These are phyloP conservation scores for Palythoa grandis DNA, from an alignment of 92 coral and sea anemone genomes.

Conservation along the genomic window DNA sequence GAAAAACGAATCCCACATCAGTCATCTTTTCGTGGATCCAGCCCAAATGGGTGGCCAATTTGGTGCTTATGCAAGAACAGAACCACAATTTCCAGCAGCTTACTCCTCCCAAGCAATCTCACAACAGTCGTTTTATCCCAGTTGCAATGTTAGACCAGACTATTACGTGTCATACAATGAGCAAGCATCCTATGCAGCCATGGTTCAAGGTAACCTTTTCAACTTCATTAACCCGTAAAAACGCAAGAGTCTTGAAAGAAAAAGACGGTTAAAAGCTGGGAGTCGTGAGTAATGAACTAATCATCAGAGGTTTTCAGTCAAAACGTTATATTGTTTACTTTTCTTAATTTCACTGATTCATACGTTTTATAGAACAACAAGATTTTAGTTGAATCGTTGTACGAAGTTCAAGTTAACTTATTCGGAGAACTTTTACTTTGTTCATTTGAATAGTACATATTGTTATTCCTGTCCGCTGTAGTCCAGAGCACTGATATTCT, in stretches of 20 bases:
- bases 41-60: conserved; percentile 15
- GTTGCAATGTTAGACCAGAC: conserved; percentile 23
- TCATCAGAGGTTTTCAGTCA: neutral
- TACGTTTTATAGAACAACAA: too few species aligned
- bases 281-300: neutral
- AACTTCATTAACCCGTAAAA: neutral
- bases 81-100: neutral
- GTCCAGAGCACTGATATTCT: too few species aligned
- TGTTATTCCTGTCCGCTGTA: too few species aligned
- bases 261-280: neutral
- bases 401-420: too few species aligned
- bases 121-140: conserved; percentile 2
- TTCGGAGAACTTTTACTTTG: too few species aligned
- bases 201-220: conserved; percentile 1
- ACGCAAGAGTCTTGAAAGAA: neutral
- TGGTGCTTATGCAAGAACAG: conserved; percentile 14
- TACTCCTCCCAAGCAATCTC: conserved; percentile 28
- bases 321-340: too few species aligned
- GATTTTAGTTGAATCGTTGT: too few species aligned
- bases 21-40: conserved; percentile 22
- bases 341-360: too few species aligned
- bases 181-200: conserved; percentile 9
- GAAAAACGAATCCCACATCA: conserved; percentile 23
- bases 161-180: conserved; percentile 22
- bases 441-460: too few species aligned